Base-by-base conservation (phyloP, 2,888 invertebrate species). In the Stegana nigrithorax region DNA sequence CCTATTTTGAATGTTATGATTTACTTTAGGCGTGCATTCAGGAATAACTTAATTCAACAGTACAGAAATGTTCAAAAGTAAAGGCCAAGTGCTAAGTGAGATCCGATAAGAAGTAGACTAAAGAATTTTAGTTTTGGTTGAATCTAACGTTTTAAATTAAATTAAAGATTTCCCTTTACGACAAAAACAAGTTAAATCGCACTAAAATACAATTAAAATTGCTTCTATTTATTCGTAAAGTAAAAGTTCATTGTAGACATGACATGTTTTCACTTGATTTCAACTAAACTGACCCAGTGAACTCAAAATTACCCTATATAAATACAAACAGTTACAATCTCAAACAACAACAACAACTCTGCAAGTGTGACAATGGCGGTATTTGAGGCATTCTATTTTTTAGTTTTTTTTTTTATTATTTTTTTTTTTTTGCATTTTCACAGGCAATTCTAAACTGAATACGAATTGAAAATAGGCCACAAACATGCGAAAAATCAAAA, bases 401-500 rank as follows among this genome's bases (percentile, higher is more conserved):
- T 29, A 29, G 6, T 29, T 29, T 29, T 7, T 29, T 29, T 29
- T 7, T 29, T 29, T 29, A 29, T 36, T 36, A n/a, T 6, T 36
- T 36, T 36, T 36, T 36, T 36, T 36, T 36, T 36, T 5, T 39
- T 6, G 14, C 19, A 55, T 23, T 47, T n/a, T 12, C 1, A 32
- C 32, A 32, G 8, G 32, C 8, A 23, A 32, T 14, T 8, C 25
- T 26, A 53, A 53, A 55, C n/a, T 36, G 21, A 36, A 55, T 36
- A 17, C 10, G 32, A 55, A 55, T 23, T 21, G 53, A 55, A 55
- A 55, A 55, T 55, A 55, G 36, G 53, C 53, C 53, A 55, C 53
- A 55, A 55, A 55, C 53, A 71, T 71, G 67, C 60, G 55, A 63
- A 62, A 44, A 58, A 25, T 32, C 59, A 63, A 63, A 62, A 14